A percentile compares a stretch with the other conserved stretches of the same genome.
Evolutionary conservation across 2,888 invertebrate species (phyloP).

Genomic region (Abscondita cerata): DNA sequence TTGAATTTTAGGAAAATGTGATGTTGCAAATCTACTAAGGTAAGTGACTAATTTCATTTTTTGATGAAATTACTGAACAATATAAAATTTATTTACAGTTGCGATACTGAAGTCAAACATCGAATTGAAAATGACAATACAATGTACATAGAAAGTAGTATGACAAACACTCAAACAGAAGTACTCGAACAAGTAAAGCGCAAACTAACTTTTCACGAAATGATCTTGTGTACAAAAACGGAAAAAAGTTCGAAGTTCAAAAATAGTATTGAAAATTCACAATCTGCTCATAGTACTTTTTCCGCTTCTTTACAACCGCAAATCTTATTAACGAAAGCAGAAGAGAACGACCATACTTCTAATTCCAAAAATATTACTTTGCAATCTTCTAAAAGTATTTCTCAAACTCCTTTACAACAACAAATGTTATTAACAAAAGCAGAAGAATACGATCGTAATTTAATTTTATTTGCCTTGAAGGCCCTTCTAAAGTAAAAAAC

Average conservation of each 20-base stretch:
- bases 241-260: no score
- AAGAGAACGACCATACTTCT: constrained; percentile 46
- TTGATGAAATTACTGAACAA: no score
- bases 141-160: neutral
- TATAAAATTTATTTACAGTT: no score
- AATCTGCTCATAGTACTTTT: no score
- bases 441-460: constrained; percentile 46
- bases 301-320: no score
- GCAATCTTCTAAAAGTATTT: no score
- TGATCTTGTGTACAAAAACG: neutral
- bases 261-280: no score
- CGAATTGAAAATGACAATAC: neutral
- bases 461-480: constrained; percentile 43
- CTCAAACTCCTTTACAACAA: no score
- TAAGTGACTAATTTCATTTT: no score
- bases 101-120: no score
- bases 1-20: no score
- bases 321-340: constrained; percentile 35
- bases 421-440: constrained; percentile 33
- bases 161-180: neutral
- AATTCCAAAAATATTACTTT: constrained; percentile 20
- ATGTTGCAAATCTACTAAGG: no score
- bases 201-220: constrained; percentile 41
- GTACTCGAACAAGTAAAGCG: constrained; percentile 36
- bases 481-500: constrained; percentile 42